These are phyloP conservation scores for Synanthedon vespiformis DNA, from an alignment of 2,888 invertebrate species.

Conservation along the genomic window DNA sequence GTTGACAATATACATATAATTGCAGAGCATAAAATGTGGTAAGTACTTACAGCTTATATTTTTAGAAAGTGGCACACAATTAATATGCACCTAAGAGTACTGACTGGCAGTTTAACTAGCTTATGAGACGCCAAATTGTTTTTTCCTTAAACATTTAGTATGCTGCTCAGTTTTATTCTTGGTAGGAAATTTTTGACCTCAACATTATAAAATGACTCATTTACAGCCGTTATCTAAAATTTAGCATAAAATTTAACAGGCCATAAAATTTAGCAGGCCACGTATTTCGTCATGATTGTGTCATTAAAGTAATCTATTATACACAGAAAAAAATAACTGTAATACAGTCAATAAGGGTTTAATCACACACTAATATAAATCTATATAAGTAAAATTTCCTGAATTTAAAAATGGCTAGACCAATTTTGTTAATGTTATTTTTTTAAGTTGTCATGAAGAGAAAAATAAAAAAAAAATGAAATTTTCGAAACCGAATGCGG, in stretches of 20 bases:
- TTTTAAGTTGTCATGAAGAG: no score
- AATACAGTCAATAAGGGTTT: no score
- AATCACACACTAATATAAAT: no score
- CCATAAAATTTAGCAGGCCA: slow-evolving; percentile 42
- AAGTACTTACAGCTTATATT: slow-evolving; percentile 7
- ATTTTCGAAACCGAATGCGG: no score
- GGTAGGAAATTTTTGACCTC: slow-evolving; percentile 48
- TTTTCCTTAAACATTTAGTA: slow-evolving; percentile 46
- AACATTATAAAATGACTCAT: slow-evolving; percentile 51
- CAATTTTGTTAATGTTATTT: no score
- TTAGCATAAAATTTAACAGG: no score
- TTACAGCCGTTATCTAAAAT: slow-evolving; percentile 47
- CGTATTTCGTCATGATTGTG: slow-evolving; percentile 10
- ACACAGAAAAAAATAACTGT: neutral
- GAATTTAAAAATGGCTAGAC: no score
- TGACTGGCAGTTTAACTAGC: slow-evolving; percentile 30
- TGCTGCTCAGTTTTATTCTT: slow-evolving; percentile 30
- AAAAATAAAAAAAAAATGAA: no score
- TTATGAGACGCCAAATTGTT: slow-evolving; percentile 24
- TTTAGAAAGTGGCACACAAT: slow-evolving; percentile 42
- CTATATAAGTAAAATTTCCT: no score
- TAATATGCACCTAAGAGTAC: slow-evolving; percentile 35
- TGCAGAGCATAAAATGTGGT: neutral
- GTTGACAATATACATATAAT: neutral
- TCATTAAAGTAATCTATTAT: neutral